Percentiles rank a stretch among this genome's conserved stretches.
These are phyloP conservation scores for Podarcis lilfordi DNA, from an alignment of 2,797 vertebrate species.

Conservation along the genomic window DNA sequence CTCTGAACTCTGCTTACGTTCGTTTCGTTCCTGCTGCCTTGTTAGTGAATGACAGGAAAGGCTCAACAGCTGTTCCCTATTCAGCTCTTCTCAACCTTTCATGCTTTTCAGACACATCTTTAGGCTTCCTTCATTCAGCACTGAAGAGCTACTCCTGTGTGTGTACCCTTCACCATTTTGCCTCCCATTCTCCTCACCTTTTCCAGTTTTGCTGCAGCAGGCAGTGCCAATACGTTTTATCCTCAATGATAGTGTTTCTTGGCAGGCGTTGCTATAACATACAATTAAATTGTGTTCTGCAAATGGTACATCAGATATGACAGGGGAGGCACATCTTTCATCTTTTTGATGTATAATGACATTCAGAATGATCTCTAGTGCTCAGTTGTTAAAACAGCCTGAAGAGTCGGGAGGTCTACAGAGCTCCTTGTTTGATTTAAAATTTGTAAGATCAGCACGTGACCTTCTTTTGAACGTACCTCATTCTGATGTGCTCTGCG, in stretches of 20 bases:
- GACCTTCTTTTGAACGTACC: conserved; percentile 67
- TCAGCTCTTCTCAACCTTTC: background rate
- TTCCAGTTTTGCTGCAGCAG: conserved; percentile 20
- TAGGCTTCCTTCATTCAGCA: background rate
- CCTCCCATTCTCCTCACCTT: background rate
- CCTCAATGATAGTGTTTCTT: conserved; percentile 66
- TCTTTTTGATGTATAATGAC: conserved; percentile 79
- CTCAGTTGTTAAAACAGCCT: conserved; percentile 75
- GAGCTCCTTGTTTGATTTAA: conserved; percentile 74
- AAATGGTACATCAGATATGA: conserved; percentile 71
- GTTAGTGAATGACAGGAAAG: background rate
- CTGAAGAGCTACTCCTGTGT: background rate
- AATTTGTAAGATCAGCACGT: conserved; percentile 74
- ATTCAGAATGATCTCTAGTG: conserved; percentile 77
- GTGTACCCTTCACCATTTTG: background rate
- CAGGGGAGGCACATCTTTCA: conserved; percentile 67
- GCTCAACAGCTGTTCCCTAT: background rate
- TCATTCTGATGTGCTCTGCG: conserved; percentile 73
- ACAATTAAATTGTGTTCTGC: conserved; percentile 76
- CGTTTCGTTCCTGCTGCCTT: background rate
- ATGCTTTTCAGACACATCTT: conserved; percentile 16
- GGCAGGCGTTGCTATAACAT: conserved; percentile 67
- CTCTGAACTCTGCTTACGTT: background rate
- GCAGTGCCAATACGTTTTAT: conserved; percentile 56
- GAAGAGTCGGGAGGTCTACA: conserved; percentile 70